Percentiles rank a stretch among this genome's conserved stretches.
Conservation (phyloP, 2,113 vertebrate genomes). For the Cervus canadensis region DNA sequence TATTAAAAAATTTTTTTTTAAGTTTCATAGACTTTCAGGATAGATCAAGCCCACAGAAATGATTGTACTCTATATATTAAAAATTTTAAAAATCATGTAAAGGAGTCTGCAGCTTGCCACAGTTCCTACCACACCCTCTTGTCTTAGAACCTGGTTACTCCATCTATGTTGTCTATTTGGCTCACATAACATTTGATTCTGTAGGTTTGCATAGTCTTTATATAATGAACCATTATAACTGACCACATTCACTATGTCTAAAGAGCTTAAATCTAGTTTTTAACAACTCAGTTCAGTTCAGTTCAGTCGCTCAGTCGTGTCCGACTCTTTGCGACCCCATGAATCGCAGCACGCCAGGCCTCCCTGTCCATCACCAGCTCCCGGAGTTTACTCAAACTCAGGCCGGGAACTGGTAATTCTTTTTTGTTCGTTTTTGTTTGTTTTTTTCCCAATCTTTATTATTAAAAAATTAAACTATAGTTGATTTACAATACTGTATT, state of each 20-base stretch:
- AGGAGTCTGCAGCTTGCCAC: not conserved
- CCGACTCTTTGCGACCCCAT: too few species aligned
- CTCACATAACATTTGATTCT: not conserved
- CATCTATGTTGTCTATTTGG: not conserved
- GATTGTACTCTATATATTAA: not conserved
- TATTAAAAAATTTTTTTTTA: not conserved
- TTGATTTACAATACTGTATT: not conserved
- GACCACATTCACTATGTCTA: not conserved
- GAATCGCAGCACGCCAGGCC: too few species aligned
- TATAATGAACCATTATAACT: not conserved
- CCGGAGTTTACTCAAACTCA: too few species aligned
- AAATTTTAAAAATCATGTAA: not conserved
- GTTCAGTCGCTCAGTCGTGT: too few species aligned
- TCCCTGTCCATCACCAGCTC: too few species aligned
- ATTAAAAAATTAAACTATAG: not conserved
- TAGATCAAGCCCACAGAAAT: not conserved
- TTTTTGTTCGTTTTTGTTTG: not conserved
- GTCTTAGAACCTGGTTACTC: not conserved
- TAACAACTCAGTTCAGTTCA: not conserved
- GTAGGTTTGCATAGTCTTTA: not conserved
- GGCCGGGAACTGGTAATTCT: not conserved
- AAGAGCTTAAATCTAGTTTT: not conserved
- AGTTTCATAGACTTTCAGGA: not conserved
- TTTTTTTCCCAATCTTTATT: not conserved
- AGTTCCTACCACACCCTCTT: not conserved